phyloP scores from a whole-genome alignment of 2,888 invertebrate genomes.

The Nesidiocoris tenuis region DNA sequence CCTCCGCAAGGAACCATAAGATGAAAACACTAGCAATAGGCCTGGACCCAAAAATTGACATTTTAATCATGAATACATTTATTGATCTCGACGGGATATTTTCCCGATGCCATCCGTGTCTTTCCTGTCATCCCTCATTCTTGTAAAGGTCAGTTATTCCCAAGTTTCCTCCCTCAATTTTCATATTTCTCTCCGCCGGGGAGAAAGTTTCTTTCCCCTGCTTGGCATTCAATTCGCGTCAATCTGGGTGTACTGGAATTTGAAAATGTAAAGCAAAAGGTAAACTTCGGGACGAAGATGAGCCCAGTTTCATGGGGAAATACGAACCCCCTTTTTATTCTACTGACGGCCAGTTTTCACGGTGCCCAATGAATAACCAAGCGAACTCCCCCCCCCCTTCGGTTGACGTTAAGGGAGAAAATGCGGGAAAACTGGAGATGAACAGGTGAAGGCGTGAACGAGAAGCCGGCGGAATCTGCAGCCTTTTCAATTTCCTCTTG shows the following conservation, averaged over 20 bases:
- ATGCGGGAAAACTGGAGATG: background rate
- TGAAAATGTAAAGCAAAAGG: background rate
- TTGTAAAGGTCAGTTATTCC: too few species aligned
- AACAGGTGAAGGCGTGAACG: constrained; percentile 4
- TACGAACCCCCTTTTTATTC: background rate
- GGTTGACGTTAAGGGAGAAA: background rate
- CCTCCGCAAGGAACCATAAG: too few species aligned
- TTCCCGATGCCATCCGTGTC: too few species aligned
- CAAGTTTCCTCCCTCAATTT: too few species aligned
- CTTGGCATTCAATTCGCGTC: background rate
- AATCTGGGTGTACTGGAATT: background rate
- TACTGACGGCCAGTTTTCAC: background rate
- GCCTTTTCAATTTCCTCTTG: constrained; percentile 35
- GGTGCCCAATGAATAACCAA: constrained; percentile 24
- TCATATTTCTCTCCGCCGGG: background rate
- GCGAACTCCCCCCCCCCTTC: background rate
- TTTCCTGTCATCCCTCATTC: too few species aligned
- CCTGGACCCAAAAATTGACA: too few species aligned
- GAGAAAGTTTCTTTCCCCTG: too few species aligned
- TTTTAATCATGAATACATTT: too few species aligned
- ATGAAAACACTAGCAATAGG: too few species aligned
- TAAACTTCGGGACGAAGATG: background rate
- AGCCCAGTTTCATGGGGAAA: background rate
- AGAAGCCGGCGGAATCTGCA: background rate
- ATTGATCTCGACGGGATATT: too few species aligned